Percentiles rank a stretch among this genome's conserved stretches.
Evolutionary conservation across 2,888 invertebrate species (phyloP).

Genomic region (Bellardia bayeri): DNA sequence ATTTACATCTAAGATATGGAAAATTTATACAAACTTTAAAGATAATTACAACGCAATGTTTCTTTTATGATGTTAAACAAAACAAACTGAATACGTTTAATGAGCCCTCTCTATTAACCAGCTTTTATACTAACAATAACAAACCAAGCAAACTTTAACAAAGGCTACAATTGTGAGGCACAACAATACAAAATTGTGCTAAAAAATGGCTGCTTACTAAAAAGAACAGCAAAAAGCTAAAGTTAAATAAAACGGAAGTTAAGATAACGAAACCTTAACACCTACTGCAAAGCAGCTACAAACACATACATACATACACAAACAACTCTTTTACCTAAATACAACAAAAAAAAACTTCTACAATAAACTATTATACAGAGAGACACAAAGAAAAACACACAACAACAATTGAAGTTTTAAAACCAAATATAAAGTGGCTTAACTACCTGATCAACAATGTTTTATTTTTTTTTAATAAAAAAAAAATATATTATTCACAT

Average conservation of each 20-base stretch:
- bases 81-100: neutral
- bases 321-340: conserved; percentile 12
- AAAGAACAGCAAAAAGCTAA: neutral
- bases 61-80: neutral
- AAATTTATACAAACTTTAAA: neutral
- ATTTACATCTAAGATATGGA: no score
- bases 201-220: neutral
- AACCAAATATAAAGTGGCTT: conserved; percentile 70
- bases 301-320: conserved; percentile 11
- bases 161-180: neutral
- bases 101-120: neutral
- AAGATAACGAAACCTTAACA: conserved; percentile 57
- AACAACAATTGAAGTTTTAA: conserved; percentile 52
- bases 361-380: neutral
- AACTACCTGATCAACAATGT: conserved; percentile 63
- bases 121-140: neutral
- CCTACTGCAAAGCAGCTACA: conserved; percentile 16
- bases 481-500: neutral
- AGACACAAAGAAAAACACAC: neutral
- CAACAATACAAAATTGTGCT: neutral
- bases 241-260: conserved; percentile 53
- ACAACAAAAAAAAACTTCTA: neutral
- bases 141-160: neutral
- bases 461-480: conserved; percentile 20
- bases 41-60: neutral